Base-by-base conservation (phyloP, 1,140 invertebrate species). In the Drosophila lacertosa region DNA sequence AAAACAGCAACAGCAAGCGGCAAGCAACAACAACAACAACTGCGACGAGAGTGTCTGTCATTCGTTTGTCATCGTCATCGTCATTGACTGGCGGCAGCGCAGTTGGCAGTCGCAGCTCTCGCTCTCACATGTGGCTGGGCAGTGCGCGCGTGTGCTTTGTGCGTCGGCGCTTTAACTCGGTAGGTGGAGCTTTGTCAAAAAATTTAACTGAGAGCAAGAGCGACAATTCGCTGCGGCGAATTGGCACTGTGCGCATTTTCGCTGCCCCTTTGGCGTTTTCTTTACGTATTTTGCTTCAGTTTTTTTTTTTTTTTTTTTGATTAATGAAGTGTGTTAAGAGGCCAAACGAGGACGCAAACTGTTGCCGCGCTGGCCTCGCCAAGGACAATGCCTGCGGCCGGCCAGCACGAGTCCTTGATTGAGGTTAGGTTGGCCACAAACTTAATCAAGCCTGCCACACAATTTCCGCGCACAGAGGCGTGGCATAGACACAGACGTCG, bases 271-370 rank as follows among this genome's bases (percentile, higher is more conserved):
- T 53, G 35, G 22, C 13, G 48, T 47, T 48, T n/a, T n/a, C n/a
- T n/a, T n/a, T n/a, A n/a, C n/a, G n/a, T n/a, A n/a, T n/a, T n/a
- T n/a, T n/a, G n/a, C n/a, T n/a, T n/a, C n/a, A n/a, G n/a, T n/a
- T n/a, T n/a, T n/a, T n/a, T n/a, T n/a, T n/a, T n/a, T n/a, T n/a
- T n/a, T n/a, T n/a, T 69, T 77, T 81, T 84, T 90, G 83, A 89
- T 90, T 90, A 90, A 90, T 90, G 89, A 90, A 90, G 78, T 90
- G 89, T 90, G 89, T 90, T 90, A 90, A 90, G 89, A 90, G 84
- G 89, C 77, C 89, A 90, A 84, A 71, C 69, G 71, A 70, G 53
- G 66, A 51, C 44, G 57, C 63, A 71, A 71, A 71, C 62, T 71
- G 68, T 71, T 71, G 68, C 68, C 22, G 59, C 29, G 9, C 57